phyloP scores from a whole-genome alignment of 2,888 invertebrate species.

The Hemithea aestivaria region DNA sequence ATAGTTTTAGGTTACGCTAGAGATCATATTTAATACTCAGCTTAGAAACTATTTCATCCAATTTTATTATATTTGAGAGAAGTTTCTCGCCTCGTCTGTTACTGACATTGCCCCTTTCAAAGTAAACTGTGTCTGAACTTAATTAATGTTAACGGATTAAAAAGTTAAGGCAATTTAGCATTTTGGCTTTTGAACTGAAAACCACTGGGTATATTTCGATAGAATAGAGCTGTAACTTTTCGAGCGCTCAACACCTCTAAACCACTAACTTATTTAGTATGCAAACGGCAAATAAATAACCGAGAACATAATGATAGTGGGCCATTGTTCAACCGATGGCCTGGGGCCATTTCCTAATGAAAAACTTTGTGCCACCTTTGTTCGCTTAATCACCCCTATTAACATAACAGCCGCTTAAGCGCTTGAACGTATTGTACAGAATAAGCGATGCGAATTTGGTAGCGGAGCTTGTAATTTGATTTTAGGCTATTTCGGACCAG shows the following conservation, averaged over 20 bases:
- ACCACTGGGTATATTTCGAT: too few species aligned
- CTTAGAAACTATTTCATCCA: too few species aligned
- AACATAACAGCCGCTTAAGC: constrained; percentile 35
- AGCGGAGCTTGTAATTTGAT: constrained; percentile 10
- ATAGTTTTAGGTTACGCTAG: background rate
- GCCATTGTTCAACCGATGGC: constrained; percentile 30
- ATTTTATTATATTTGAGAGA: too few species aligned
- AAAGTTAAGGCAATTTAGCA: too few species aligned
- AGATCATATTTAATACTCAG: too few species aligned
- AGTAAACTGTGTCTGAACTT: too few species aligned
- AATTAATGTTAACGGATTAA: too few species aligned
- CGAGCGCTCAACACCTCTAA: constrained; percentile 2
- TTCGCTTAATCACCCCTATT: constrained; percentile 40
- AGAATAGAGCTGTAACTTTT: too few species aligned
- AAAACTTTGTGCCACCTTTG: constrained; percentile 37
- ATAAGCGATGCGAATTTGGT: constrained; percentile 14
- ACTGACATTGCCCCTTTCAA: too few species aligned
- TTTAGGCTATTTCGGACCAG: constrained; percentile 5
- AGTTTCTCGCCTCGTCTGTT: too few species aligned
- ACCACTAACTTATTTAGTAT: constrained; percentile 24
- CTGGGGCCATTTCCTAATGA: constrained; percentile 33
- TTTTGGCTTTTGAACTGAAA: too few species aligned
- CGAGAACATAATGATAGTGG: constrained; percentile 24
- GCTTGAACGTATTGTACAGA: constrained; percentile 15
- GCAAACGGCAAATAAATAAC: constrained; percentile 29